phyloP scores from a whole-genome alignment of 2,888 invertebrate species.

The Amblyjoppa proteus region DNA sequence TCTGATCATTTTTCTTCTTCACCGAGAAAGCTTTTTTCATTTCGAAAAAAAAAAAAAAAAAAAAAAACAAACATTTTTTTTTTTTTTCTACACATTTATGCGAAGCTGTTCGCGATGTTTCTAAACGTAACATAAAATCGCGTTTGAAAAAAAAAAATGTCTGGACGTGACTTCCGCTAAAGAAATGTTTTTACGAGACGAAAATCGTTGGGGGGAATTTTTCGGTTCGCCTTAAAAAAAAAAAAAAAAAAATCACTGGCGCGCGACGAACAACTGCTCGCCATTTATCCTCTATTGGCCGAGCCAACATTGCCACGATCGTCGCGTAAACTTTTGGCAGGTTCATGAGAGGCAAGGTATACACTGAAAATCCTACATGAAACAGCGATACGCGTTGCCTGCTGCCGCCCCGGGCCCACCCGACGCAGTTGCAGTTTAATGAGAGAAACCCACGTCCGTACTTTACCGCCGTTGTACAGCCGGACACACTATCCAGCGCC shows the following conservation, averaged over 20 bases:
- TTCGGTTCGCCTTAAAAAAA: neutral
- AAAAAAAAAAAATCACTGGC: neutral
- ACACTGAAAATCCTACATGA: conserved; percentile 8
- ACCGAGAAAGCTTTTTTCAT: neutral
- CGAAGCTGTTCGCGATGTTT: too few relatives aligned
- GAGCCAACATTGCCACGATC: conserved; percentile 9
- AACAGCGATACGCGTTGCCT: conserved; percentile 23
- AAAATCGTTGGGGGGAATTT: neutral
- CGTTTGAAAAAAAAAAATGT: neutral
- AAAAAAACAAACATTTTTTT: too few relatives aligned
- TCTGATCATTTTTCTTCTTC: neutral
- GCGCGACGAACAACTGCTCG: neutral
- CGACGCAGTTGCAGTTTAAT: conserved; percentile 62
- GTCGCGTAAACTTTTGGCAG: neutral
- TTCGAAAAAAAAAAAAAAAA: too few relatives aligned
- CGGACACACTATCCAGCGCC: conserved; percentile 16
- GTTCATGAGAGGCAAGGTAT: neutral
- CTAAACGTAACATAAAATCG: neutral
- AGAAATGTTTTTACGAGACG: neutral
- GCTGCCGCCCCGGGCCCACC: neutral
- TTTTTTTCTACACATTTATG: too few relatives aligned
- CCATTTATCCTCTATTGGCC: neutral
- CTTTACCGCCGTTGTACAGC: conserved; percentile 16
- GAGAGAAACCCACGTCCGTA: conserved; percentile 55
- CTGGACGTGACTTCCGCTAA: neutral